These are phyloP conservation scores for Montipora foliosa DNA, from an alignment of 64 coral and sea anemone species.

Conservation along the genomic window DNA sequence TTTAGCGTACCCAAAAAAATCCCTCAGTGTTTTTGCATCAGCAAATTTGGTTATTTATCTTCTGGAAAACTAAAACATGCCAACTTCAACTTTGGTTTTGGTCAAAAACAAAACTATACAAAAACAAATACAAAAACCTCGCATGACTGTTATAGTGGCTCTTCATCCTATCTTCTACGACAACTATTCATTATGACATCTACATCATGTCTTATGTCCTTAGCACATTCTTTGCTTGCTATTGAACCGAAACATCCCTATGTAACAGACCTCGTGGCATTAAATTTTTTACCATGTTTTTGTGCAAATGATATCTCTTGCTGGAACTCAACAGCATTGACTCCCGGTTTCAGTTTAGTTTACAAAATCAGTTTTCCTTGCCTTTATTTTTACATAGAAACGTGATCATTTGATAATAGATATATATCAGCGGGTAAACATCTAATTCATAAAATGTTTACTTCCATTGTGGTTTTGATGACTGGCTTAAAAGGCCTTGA, in stretches of 20 bases:
- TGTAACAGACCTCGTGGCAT: background rate
- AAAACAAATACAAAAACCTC: background rate
- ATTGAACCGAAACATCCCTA: background rate
- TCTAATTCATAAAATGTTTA: background rate
- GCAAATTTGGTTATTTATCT: too few species aligned
- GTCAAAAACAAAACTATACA: constrained; percentile 19
- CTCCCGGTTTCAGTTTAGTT: background rate
- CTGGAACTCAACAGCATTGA: too few species aligned
- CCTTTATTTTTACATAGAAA: background rate
- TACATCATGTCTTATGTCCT: too few species aligned
- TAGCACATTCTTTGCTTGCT: too few species aligned
- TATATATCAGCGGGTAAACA: background rate
- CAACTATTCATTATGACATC: too few species aligned
- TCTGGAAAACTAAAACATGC: too few species aligned
- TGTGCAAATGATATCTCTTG: background rate
- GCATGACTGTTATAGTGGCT: too few species aligned
- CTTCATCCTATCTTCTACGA: too few species aligned
- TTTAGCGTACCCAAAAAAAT: too few species aligned
- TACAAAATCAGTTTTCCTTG: background rate
- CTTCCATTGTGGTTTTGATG: background rate
- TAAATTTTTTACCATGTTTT: background rate
- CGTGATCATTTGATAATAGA: background rate
- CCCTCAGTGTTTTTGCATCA: too few species aligned
- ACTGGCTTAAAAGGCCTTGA: too few species aligned
- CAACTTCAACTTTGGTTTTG: background rate